A percentile compares a stretch with the other conserved stretches of the same genome.
phyloP scores from a whole-genome alignment of 2,888 invertebrate species.

The Tetragnatha montana region DNA sequence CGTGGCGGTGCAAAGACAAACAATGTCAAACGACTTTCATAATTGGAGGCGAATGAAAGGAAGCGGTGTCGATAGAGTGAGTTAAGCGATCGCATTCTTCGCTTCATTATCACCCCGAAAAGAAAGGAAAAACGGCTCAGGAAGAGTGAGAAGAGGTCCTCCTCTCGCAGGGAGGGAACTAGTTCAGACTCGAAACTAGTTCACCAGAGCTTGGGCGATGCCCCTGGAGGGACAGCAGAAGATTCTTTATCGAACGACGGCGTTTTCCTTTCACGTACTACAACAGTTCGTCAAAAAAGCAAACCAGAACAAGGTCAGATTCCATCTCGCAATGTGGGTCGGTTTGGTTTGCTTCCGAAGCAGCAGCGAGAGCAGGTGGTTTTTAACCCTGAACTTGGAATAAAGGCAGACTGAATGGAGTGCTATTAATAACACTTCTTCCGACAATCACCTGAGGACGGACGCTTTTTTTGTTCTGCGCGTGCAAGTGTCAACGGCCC shows the following conservation, averaged over 20 bases:
- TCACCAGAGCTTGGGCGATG: constrained; percentile 12
- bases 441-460: not conserved
- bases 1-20: not conserved
- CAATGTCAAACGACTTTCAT: not conserved
- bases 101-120: too few species aligned
- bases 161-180: not conserved
- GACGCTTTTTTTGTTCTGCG: not conserved
- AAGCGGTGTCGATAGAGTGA: too few species aligned
- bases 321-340: constrained; percentile 31
- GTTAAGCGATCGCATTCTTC: not conserved
- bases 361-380: not conserved
- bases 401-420: not conserved
- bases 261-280: constrained; percentile 19
- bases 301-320: constrained; percentile 54
- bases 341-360: constrained; percentile 1
- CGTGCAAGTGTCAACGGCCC: not conserved
- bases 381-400: constrained; percentile 31
- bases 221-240: constrained; percentile 10
- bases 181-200: constrained; percentile 17
- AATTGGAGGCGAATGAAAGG: not conserved
- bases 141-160: not conserved
- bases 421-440: not conserved
- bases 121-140: too few species aligned
- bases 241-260: constrained; percentile 24
- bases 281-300: not conserved